phyloP scores from a whole-genome alignment of 2,888 invertebrate genomes.

The Euzophera pinguis region DNA sequence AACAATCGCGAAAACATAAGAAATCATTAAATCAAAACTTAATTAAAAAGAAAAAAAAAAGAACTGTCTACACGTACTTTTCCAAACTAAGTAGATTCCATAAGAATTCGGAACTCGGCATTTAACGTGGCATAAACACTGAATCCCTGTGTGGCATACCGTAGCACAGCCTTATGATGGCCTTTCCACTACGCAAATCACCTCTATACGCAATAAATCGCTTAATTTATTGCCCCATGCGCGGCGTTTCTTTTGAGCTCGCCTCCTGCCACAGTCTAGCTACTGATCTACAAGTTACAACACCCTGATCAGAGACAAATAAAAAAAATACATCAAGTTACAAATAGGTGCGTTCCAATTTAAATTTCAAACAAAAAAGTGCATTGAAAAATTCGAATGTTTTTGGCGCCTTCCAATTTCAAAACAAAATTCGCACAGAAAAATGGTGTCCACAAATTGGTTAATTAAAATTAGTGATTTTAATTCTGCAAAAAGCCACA shows the following conservation, averaged over 20 bases:
- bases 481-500: slow-evolving; percentile 18
- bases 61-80: too few relatives aligned
- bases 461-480: slow-evolving; percentile 6
- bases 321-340: slow-evolving; percentile 8
- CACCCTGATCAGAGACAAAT: slow-evolving; percentile 21
- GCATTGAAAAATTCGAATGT: not conserved
- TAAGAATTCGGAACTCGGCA: too few relatives aligned
- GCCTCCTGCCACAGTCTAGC: slow-evolving; percentile 42
- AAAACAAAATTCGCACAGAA: not conserved
- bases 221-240: slow-evolving; percentile 41
- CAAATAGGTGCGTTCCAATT: not conserved
- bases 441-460: not conserved
- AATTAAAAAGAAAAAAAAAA: too few relatives aligned
- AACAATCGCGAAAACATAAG: too few relatives aligned
- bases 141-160: slow-evolving; percentile 13
- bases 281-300: slow-evolving; percentile 35
- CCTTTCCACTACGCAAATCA: slow-evolving; percentile 19
- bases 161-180: slow-evolving; percentile 9
- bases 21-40: not conserved
- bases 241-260: slow-evolving; percentile 40
- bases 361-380: not conserved
- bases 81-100: too few relatives aligned
- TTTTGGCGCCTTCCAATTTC: not conserved
- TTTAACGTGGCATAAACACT: not conserved
- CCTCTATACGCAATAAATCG: slow-evolving; percentile 36